Evolutionary conservation across 2,113 vertebrate species (phyloP), one percentile per base, ranked within the genome.

Genomic region (Misgurnus anguillicaudatus): DNA sequence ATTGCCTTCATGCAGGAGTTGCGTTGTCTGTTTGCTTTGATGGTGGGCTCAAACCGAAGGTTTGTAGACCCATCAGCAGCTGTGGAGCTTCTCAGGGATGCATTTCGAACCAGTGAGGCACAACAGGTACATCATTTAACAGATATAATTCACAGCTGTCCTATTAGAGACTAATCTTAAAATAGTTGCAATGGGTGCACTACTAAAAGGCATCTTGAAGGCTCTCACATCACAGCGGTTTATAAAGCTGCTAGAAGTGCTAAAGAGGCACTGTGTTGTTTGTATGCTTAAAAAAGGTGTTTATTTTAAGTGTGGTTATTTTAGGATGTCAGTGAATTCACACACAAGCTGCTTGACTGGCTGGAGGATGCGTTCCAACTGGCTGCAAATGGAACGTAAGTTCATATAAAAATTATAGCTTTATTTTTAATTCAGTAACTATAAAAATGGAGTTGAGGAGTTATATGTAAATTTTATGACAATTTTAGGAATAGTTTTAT

Each of bases 271-370:
- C 38, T 53, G 53, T 83, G 67, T n/a, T 57, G 53, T 75, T n/a
- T 57, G 53, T 75, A 39, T 64, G 65, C 53, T 51, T 61, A 21
- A 62, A 65, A 13, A 77, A 45, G 21, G 38, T 72, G 45, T 13
- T 47, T 53, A 66, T 4, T 69, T 36, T 61, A 61, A 62, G 19
- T 63, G 85, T 84, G 81, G 83, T 88, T 87, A 4, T 63, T 94
- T 90, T 91, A 99, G 97, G 97, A 99, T 80, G 97, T 99, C 86
- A 98, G 97, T 84, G 98, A 99, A 83, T 98, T 99, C 84, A 98
- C 97, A 0, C 98, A 99, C 91, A 99, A 98, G 78, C 94, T 99
- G 5, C 94, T 99, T 72, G 97, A 99, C 85, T 98, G 98, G 98
- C 90, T 99, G 4, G 98, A 99, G 80, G 98, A 98, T 0, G 95